Percentiles rank a stretch among this genome's conserved stretches.
These are phyloP conservation scores for Platyscapa corneri DNA, from an alignment of 1,140 invertebrate species.

Conservation along the genomic window DNA sequence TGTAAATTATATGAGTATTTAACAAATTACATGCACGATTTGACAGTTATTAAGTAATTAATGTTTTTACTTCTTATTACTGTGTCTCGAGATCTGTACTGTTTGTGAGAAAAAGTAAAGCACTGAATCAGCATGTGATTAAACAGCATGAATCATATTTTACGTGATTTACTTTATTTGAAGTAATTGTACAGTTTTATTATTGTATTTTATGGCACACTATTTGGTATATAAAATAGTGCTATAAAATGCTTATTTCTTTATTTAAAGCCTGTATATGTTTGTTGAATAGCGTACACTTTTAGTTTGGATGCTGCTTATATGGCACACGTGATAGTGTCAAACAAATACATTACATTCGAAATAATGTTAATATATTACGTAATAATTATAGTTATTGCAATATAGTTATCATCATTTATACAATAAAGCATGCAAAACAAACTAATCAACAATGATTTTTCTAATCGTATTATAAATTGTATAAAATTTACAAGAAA, in stretches of 20 bases:
- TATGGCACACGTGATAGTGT: conserved; percentile 52
- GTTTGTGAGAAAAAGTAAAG: background rate
- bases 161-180: background rate
- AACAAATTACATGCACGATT: conserved; percentile 58
- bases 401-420: conserved; percentile 38
- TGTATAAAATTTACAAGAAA: conserved; percentile 21
- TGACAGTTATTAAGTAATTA: conserved; percentile 29
- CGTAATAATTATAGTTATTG: conserved; percentile 1
- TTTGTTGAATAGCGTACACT: conserved; percentile 58
- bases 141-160: background rate
- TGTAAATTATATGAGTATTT: conserved; percentile 53
- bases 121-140: background rate
- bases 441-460: conserved; percentile 46
- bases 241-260: conserved; percentile 24
- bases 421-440: conserved; percentile 42
- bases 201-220: background rate
- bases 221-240: background rate
- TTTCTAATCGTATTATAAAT: background rate
- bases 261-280: conserved; percentile 72
- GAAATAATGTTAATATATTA: conserved; percentile 47
- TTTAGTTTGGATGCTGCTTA: conserved; percentile 48
- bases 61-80: conserved; percentile 31
- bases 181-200: background rate
- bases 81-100: conserved; percentile 42
- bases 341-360: conserved; percentile 33